Conservation (phyloP, 2,113 vertebrate genomes). For the Speoplatyrhinus poulsoni region DNA sequence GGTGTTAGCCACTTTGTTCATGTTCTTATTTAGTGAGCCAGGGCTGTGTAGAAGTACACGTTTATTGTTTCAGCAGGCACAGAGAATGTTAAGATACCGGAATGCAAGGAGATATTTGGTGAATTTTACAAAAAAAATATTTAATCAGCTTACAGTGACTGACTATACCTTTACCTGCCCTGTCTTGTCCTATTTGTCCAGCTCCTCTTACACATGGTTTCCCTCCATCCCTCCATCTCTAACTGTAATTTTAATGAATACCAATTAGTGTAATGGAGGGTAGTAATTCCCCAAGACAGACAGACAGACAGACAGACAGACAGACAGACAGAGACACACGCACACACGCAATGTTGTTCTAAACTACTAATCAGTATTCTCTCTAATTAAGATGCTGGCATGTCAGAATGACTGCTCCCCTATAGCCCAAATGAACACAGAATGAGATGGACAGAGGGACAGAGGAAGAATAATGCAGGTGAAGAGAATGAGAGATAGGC, state of each 20-base stretch:
- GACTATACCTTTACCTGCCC: neutral
- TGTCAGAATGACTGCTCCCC: neutral
- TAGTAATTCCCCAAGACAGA: neutral
- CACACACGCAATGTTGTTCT: neutral
- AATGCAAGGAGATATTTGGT: too few relatives aligned
- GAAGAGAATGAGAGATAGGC: neutral
- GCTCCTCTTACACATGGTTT: neutral
- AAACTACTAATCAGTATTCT: neutral
- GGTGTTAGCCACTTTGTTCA: too few relatives aligned
- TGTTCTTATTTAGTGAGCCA: too few relatives aligned
- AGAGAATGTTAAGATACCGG: too few relatives aligned
- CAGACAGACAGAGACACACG: neutral
- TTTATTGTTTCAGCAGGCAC: too few relatives aligned
- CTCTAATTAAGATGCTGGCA: neutral
- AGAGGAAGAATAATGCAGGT: neutral
- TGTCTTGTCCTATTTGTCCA: neutral
- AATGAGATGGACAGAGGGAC: neutral
- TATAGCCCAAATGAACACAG: neutral
- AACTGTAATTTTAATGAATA: constrained; percentile 23
- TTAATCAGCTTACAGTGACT: too few relatives aligned
- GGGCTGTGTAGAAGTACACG: too few relatives aligned
- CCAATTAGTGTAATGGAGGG: constrained; percentile 11
- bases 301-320: constrained; percentile 5
- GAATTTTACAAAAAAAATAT: too few relatives aligned
- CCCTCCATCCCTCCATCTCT: neutral